Evolutionary conservation across 1,140 invertebrate species (phyloP), one percentile per base, ranked within the genome.

Genomic region (Procambarus clarkii): DNA sequence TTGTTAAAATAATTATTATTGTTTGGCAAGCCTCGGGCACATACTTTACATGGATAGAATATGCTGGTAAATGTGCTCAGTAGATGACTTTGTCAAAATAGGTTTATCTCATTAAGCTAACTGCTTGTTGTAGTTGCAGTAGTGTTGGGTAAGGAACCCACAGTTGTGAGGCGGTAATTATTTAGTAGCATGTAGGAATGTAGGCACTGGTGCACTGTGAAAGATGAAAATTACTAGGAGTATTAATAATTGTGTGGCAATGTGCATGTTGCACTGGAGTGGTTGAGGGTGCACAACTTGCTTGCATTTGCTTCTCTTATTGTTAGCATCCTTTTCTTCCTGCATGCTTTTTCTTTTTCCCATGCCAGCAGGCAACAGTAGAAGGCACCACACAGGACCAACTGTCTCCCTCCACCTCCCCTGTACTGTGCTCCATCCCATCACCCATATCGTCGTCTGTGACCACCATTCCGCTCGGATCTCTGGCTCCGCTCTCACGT

Each of bases 391-490:
- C 45, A 69, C 45, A 71, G 8, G 58, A 48, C 82, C 64, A 24
- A 64, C 34, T 24, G 9, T 84, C 82, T 44, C 81, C 21, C n/a
- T n/a, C 82, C n/a, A 46, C 44, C 82, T 84, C 82, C 82, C 82
- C 82, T 45, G 64, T 71, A n/a, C 64, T 58, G 24, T 84, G 54
- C 45, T 15, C 82, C 45, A 64, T 24, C 64, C 21, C 82, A 24
- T 84, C 82, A 46, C n/a, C 24, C 24, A 34, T 74, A n/a, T 24
- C 69, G 34, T 74, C 69, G 5, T 44, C 69, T 34, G 69, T 74
- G 24, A 58, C 86, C 76, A 88, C 86, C n/a, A 90, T 90, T 45
- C 54, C 88, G 4, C 88, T 90, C 1, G 88, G 88, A 5, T 84
- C 88, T 45, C n/a, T 90, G 24, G 88, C 88, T 34, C 81, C 88